Base-by-base conservation (phyloP, 2,113 vertebrate species). In the Engraulis encrasicolus region DNA sequence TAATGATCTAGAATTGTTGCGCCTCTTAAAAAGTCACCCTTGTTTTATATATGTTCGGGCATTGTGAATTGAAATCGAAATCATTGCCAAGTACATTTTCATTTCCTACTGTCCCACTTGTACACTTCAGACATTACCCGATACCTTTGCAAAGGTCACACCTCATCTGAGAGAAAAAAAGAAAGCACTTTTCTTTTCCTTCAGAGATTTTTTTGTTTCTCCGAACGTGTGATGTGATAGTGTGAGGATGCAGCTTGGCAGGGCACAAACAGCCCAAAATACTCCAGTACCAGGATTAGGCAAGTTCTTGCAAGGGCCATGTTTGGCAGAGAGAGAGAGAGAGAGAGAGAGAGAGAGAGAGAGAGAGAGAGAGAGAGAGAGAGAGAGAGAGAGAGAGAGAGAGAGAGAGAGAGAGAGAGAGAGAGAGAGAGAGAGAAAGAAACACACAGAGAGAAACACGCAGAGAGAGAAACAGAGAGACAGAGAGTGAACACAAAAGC, bases 261-360 rank as follows among this genome's bases (percentile, higher is more conserved):
- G 38, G 81, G 79, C 81, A 79, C 80, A 85, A 81, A 83, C 80
- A 17, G 19, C n/a, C 61, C 36, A 58, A 74, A 45, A 83, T 83
- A 84, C 82, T 81, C 78, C 49, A 77, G 84, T 50, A 27, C 34
- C n/a, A 31, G 79, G 87, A 86, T 86, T 86, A 85, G 48, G 20
- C n/a, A n/a, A 12, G 81, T 85, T 84, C 81, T 80, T 86, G 4
- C 27, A 48, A 82, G 50, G 34, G 83, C 37, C 27, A 12, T 50
- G 27, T 82, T 78, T 78, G 79, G 40, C 79, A 88, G 61, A 61
- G 37, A 20, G 40, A 80, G 61, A 80, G 78, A 45, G 40, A 45
- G 3, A 45, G 40, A 45, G 40, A 45, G 40, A 45, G 40, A 45
- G 40, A 45, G 40, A 45, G 40, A 45, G 9, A 45, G 40, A 45